Conservation (phyloP, 2,888 invertebrate species). For the Lomographa bimaculata region DNA sequence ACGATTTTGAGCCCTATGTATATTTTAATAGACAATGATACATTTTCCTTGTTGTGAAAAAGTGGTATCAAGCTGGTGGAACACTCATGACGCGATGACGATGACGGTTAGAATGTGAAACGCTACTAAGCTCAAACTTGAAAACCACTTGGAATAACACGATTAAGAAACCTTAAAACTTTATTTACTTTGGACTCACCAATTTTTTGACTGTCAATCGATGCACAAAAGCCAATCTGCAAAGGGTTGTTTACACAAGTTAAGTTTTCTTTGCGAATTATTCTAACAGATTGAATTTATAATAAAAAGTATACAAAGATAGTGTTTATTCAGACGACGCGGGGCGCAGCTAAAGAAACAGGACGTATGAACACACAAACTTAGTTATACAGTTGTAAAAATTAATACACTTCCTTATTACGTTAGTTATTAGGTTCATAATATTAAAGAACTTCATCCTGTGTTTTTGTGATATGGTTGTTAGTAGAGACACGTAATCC, state of each 20-base stretch:
- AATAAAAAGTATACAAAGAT: slow-evolving; percentile 49
- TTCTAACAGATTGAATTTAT: slow-evolving; percentile 51
- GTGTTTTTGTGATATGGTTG: background rate
- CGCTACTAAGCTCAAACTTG: slow-evolving; percentile 36
- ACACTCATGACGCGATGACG: too few species aligned
- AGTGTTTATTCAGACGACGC: slow-evolving; percentile 66
- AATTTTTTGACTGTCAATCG: slow-evolving; percentile 46
- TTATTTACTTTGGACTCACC: slow-evolving; percentile 46
- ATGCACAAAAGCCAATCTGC: slow-evolving; percentile 52
- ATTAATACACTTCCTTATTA: slow-evolving; percentile 26
- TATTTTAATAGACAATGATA: too few species aligned
- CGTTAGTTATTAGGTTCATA: slow-evolving; percentile 40
- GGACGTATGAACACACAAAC: slow-evolving; percentile 37
- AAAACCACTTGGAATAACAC: slow-evolving; percentile 29
- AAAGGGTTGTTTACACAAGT: slow-evolving; percentile 67
- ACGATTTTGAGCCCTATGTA: slow-evolving; percentile 38
- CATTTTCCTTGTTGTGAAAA: too few species aligned
- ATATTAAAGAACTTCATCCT: slow-evolving; percentile 17
- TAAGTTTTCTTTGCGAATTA: slow-evolving; percentile 53
- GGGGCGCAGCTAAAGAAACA: slow-evolving; percentile 68
- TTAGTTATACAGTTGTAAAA: slow-evolving; percentile 10
- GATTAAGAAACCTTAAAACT: slow-evolving; percentile 17
- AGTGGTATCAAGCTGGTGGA: too few species aligned
- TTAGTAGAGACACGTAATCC: slow-evolving; percentile 52
- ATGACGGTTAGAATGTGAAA: slow-evolving; percentile 53